Evolutionary conservation across 2,797 vertebrate species (phyloP), one percentile per base, ranked within the genome.

Genomic region (Buceros bicornis): DNA sequence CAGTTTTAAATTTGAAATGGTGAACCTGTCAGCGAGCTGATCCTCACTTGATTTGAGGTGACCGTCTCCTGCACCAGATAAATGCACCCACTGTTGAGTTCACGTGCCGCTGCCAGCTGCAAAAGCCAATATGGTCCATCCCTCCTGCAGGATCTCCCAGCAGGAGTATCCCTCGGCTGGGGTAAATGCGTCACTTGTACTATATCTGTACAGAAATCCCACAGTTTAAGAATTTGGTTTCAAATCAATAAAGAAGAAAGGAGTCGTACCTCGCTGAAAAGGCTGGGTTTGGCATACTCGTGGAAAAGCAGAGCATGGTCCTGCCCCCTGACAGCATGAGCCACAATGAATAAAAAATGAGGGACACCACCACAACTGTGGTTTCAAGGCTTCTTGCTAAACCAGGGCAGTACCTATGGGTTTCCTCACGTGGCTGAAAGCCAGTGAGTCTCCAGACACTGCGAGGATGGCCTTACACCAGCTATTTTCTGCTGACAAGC

Each of bases 71-170:
- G 43, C 37, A 40, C 29, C 71, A 82, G 47, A 76, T 64, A 80
- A 87, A 66, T 0, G 19, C 66, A 66, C 66, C 45, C 51, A 26
- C 40, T 15, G 16, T 54, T 33, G 74, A 82, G 60, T 20, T 70
- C 25, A 4, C 11, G 48, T 42, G 71, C 64, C 2, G 6, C 76
- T 56, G 81, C 67, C 74, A 50, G 48, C 7, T 64, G 33, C 71
- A 90, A 90, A 93, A 87, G 35, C 54, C 82, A 87, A 47, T 37
- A 50, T 8, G 29, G 86, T 73, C 77, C 71, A 48, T 82, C 87
- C 90, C 78, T 84, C 20, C 92, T 77, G 57, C 40, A 53, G 74
- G 48, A 89, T 66, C 20, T 84, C 35, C 31, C 66, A 73, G 40
- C 5, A 47, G 79, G 57, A 93, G 89, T 51, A 62, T 5, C 25